Conservation (phyloP, 2,888 invertebrate species). For the Melieria picta region DNA sequence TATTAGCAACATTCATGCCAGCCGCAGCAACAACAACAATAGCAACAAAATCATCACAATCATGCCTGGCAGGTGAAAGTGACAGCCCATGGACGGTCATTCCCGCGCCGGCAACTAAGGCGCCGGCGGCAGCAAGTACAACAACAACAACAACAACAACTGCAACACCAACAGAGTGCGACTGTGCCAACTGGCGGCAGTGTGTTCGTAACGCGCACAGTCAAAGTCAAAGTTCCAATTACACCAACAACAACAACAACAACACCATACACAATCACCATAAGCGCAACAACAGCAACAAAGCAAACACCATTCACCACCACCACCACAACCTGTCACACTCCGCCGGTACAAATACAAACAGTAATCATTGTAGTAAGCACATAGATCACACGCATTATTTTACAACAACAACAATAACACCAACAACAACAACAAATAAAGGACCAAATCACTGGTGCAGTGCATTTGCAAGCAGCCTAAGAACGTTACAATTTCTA, state of each 20-base stretch:
- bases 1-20: conserved; percentile 24
- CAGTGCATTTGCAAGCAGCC: conserved; percentile 34
- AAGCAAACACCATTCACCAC: neutral
- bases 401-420: conserved; percentile 33
- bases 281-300: neutral
- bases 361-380: conserved; percentile 44
- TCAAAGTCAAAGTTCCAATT: neutral
- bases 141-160: too few relatives aligned
- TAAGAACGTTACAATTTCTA: conserved; percentile 48
- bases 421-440: neutral
- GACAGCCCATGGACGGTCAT: neutral
- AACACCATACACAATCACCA: conserved; percentile 15
- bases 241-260: conserved; percentile 14
- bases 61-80: neutral
- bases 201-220: too few relatives aligned
- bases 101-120: too few relatives aligned
- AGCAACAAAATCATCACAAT: conserved; percentile 1
- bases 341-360: conserved; percentile 50
- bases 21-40: conserved; percentile 12
- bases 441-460: neutral
- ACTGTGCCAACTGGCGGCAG: too few relatives aligned
- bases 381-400: conserved; percentile 22
- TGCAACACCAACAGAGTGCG: too few relatives aligned
- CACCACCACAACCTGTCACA: neutral
- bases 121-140: too few relatives aligned